Evolutionary conservation across 2,888 invertebrate species (phyloP).

Genomic region (Temnothorax unifasciatus): DNA sequence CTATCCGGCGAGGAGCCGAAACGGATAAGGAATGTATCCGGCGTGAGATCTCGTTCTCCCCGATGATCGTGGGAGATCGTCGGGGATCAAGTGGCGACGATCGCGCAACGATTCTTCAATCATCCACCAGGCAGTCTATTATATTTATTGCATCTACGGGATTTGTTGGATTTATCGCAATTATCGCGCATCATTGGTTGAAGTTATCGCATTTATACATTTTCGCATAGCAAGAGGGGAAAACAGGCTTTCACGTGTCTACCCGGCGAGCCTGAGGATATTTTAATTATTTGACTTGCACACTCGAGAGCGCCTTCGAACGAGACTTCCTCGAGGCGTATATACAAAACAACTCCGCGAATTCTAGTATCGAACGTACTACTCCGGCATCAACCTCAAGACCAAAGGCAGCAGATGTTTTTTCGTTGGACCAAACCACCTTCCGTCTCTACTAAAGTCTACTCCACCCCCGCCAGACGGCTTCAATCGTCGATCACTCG

Average conservation of each 20-base stretch:
- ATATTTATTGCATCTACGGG: not conserved
- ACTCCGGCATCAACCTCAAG: constrained; percentile 9
- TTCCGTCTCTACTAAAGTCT: not conserved
- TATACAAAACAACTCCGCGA: constrained; percentile 11
- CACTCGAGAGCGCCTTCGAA: constrained; percentile 38
- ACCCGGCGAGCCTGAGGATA: constrained; percentile 43
- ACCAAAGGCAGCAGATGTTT: not conserved
- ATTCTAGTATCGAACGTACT: constrained; percentile 9
- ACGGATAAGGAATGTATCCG: constrained; percentile 23
- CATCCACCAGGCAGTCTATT: constrained; percentile 19
- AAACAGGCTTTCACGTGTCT: constrained; percentile 48
- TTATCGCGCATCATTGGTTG: constrained; percentile 7
- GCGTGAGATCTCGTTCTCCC: constrained; percentile 32
- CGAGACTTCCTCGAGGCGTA: constrained; percentile 16
- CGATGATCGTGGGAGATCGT: constrained; percentile 33
- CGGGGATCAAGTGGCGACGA: constrained; percentile 28
- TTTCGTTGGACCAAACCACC: not conserved
- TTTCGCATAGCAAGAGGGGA: constrained; percentile 28
- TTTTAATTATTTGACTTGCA: constrained; percentile 22
- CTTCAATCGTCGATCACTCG: not conserved
- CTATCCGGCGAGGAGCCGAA: constrained; percentile 24
- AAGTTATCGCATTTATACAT: constrained; percentile 25
- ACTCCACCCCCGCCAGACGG: not conserved
- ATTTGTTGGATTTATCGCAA: constrained; percentile 29
- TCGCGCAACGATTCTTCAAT: constrained; percentile 40